Percentiles rank a stretch among this genome's conserved stretches.
Evolutionary conservation across 1,140 invertebrate species (phyloP).

Genomic region (Hydropsyche tenuis): DNA sequence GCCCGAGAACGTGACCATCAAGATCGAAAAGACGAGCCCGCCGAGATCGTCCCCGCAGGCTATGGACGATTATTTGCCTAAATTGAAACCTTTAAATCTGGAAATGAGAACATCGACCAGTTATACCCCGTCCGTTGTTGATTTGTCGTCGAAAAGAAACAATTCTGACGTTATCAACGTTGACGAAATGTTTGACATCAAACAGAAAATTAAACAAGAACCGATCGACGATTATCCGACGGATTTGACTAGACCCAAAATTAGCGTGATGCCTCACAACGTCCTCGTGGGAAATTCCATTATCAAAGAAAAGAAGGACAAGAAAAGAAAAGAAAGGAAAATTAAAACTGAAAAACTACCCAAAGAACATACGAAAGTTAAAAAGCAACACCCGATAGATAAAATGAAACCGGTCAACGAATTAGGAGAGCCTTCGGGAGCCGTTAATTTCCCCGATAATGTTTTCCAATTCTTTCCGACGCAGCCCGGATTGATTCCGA

Average conservation of each 20-base stretch:
- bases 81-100: not conserved
- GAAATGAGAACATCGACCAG: slow-evolving; percentile 35
- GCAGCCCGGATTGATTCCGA: slow-evolving; percentile 55
- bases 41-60: not conserved
- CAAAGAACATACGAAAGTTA: slow-evolving; percentile 59
- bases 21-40: slow-evolving; percentile 27
- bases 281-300: slow-evolving; percentile 50
- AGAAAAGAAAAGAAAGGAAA: slow-evolving; percentile 70
- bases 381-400: slow-evolving; percentile 54
- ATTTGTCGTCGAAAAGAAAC: slow-evolving; percentile 58
- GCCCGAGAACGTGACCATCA: slow-evolving; percentile 34
- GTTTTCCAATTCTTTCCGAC: slow-evolving; percentile 64
- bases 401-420: not conserved
- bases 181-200: slow-evolving; percentile 58
- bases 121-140: slow-evolving; percentile 53
- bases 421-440: slow-evolving; percentile 14
- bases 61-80: not conserved
- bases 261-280: not conserved
- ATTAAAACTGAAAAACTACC: slow-evolving; percentile 60
- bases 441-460: slow-evolving; percentile 55
- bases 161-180: slow-evolving; percentile 58
- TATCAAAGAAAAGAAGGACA: slow-evolving; percentile 68
- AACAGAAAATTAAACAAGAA: slow-evolving; percentile 43
- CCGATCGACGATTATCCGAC: slow-evolving; percentile 41
- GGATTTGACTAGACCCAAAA: slow-evolving; percentile 45